Evolutionary conservation across 1,140 invertebrate species (phyloP), one percentile per base, ranked within the genome.

Genomic region (Drosophila sturtevanti): DNA sequence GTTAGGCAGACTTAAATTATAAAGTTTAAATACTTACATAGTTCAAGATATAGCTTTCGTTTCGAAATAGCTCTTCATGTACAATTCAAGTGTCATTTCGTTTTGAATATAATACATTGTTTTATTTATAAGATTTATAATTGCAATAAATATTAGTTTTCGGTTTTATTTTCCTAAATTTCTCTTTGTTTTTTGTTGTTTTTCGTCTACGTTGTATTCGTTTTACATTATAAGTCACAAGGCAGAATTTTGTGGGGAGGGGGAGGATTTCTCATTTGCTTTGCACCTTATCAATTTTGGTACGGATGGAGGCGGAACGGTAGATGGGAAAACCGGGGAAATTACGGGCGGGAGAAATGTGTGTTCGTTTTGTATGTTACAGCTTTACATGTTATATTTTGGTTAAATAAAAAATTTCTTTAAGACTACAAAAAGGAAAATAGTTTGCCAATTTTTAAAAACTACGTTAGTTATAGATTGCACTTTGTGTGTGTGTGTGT

Each of bases 111-210:
- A 76, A 82, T 86, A 86, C 82, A 86, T 63, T 41, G 41, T 18
- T 82, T 86, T 82, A 87, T 86, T 86, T 72, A 70, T 86, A 82
- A 61, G 69, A 66, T 73, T 63, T 75, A 76, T 64, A 66, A 72
- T 82, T 87, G 82, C 79, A 87, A 89, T 87, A 87, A 87, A 87
- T 87, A 87, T 79, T 77, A 82, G 66, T 82, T 87, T 63, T 48
- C 18, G 41, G 16, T 48, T 62, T 72, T 56, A 35, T 51, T 86
- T 55, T 56, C 51, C 41, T 48, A 48, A n/a, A n/a, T n/a, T n/a
- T n/a, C n/a, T n/a, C n/a, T n/a, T n/a, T n/a, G n/a, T 31, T 35
- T n/a, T 22, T 34, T 34, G 56, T 56, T 62, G 51, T 81, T 61
- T 86, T 4, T 48, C 14, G 2, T 3, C 27, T 14, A 24, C 22